Conservation (phyloP, 2,113 vertebrate genomes). For the Strix uralensis region DNA sequence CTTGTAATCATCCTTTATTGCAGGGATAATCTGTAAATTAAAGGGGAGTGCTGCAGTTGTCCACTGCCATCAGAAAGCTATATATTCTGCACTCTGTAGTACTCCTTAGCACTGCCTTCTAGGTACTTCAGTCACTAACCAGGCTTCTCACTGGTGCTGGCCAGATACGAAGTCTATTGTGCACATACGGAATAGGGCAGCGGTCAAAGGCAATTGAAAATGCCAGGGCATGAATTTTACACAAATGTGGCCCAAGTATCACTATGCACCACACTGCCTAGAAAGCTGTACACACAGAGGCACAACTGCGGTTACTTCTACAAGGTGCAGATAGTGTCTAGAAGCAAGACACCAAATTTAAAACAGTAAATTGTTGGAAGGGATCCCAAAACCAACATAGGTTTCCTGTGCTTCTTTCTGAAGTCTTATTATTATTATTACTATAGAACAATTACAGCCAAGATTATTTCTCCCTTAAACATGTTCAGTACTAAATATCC, state of each 20-base stretch:
- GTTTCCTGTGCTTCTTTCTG: neutral
- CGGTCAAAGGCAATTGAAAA: neutral
- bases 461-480: neutral
- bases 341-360: neutral
- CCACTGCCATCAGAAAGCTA: neutral
- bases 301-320: neutral
- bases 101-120: neutral
- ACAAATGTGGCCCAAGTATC: neutral
- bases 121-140: neutral
- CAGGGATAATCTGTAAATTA: neutral
- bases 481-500: neutral
- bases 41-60: neutral
- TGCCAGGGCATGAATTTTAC: neutral
- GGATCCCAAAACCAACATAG: accelerated
- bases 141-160: neutral
- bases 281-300: neutral
- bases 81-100: neutral
- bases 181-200: neutral
- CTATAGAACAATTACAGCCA: neutral
- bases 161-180: neutral
- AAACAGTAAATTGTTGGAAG: neutral
- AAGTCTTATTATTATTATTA: neutral
- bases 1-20: neutral
- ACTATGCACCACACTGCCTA: neutral
- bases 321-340: neutral